Evolutionary conservation across 2,113 vertebrate species (phyloP), one percentile per base, ranked within the genome.

Genomic region (Marcusenius ussheri): DNA sequence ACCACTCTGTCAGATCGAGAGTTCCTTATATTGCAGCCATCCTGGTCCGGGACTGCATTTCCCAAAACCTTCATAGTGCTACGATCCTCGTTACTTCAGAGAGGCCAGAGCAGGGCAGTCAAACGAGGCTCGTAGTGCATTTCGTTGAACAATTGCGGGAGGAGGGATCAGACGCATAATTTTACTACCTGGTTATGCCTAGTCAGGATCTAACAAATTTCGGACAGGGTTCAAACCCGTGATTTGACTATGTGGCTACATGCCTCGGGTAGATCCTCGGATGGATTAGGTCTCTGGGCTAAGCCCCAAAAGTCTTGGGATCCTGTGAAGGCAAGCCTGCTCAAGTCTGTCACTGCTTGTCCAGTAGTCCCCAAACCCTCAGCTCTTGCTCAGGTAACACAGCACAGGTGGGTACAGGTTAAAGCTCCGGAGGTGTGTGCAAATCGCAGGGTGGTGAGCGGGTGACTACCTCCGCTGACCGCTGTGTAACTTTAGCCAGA

Each of bases 401-500:
- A 51, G 88, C 11, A 46, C 11, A 9, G 56, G 39, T 31, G 88
- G 62, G 62, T 31, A 46, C 9, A 21, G 21, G 9, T n/a, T n/a
- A 45, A 80, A 39, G 15, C 74, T 8, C 39, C 15, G 74, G 5
- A 39, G 35, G 17, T 80, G 35, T 42, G 74, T 80, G 13, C 35
- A 80, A 80, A 80, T 5, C 11, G 1, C 74, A 80, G 74, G 74
- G 19, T 24, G 50, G 39, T 11, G 24, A 4, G 58, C 10, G 11
- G 27, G 19, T 66, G 31, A 4, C 31, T 35, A 24, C 46, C n/a
- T 46, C 88, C 27, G n/a, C 74, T 74, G 42, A 62, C 66, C n/a
- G n/a, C 62, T 21, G 88, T 56, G 85, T 89, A 31, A 89, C 88
- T 89, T 83, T n/a, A 27, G 49, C 74, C 50, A 83, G 74, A 89